Base-by-base conservation (phyloP, 2,113 vertebrate species). In the Malaclemys terrapin region DNA sequence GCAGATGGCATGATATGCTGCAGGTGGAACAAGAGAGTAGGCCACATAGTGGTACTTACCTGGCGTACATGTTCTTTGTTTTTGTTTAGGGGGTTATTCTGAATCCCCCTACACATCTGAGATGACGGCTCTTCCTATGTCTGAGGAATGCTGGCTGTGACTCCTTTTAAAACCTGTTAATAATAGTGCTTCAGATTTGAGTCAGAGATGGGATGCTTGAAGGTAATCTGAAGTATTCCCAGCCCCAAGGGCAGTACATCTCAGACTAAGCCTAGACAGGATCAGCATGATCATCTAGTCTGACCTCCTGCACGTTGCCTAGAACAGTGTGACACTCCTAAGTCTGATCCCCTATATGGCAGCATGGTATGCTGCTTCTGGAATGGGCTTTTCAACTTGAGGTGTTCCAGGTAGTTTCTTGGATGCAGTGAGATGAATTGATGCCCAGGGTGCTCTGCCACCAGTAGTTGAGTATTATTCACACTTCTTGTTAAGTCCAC, bases 311-410 rank as follows among this genome's bases (percentile, higher is more conserved):
- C 19, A 38, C 35, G 9, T 72, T 72, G 17, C 19, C 45, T 27
- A 69, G 16, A 80, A 50, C 29, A 47, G 53, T 8, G 24, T 5
- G 6, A 52, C 50, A 94, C 47, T 84, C 82, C 79, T 87, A 82
- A 84, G 27, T 76, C 31, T 75, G 91, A 78, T 90, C 75, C 92
- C 91, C 80, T 88, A 59, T 91, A 79, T 91, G 91, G 89, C 91
- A 94, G 75, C 88, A 45, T 25, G 75, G 75, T 83, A 65, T 82
- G 42, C 93, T 75, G 47, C 47, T 82, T 93, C 87, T 85, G 75
- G 79, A 22, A 84, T 56, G 35, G 17, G 65, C 35, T 72, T 72
- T 69, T 69, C 35, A 22, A 69, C 10, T 59, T 0, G 4, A 52
- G 13, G 16, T 53, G 45, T 85, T 96, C 88, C 54, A 14, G 50